Base-by-base conservation (phyloP, 2,888 invertebrate genomes). In the Cordylochernes scorpioides region DNA sequence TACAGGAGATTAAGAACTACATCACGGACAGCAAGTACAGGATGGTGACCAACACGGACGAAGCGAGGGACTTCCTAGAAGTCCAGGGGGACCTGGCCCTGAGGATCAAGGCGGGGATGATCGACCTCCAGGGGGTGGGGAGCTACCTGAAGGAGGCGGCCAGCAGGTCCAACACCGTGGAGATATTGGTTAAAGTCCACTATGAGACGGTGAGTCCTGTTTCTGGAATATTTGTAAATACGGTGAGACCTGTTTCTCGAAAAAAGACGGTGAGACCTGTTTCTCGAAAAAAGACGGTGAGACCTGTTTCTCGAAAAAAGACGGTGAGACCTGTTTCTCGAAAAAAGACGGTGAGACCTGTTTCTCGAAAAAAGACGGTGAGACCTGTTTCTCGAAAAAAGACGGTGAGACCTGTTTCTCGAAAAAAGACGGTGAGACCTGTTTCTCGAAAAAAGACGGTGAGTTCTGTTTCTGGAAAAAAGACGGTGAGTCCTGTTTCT, bases 181-280 rank as follows among this genome's bases (percentile, higher is more conserved):
- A 37, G 28, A 37, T 37, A 12, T 27, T 37, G 5, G 36, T 37
- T 15, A 37, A 37, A 26, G 34, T 34, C 12, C 36, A 37, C 15
- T 37, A 34, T 17, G 36, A 37, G 24, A 37, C 36, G 16, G 36
- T 37, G 26, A 36, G 30, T 15, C 5, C 3, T 9, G 7, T 13
- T n/a, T 2, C 7, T n/a, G 14, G 7, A 9, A 25, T 9, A 13
- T 14, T 13, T 25, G 10, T 19, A 9, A 8, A 9, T 8, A 9
- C 9, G 19, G 19, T 8, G 8, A 8, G 8, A 8, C 8, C 19
- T 9, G 9, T 8, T 9, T 19, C 19, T 19, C 9, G 19, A 19
- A 9, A 9, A 19, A 19, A 19, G 9, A 9, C 9, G 19, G 8
- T 9, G 8, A 19, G 8, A 19, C 8, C 8, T 19, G 19, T 19